phyloP scores from a whole-genome alignment of 2,888 invertebrate genomes.

The Mimumesa dahlbomi region DNA sequence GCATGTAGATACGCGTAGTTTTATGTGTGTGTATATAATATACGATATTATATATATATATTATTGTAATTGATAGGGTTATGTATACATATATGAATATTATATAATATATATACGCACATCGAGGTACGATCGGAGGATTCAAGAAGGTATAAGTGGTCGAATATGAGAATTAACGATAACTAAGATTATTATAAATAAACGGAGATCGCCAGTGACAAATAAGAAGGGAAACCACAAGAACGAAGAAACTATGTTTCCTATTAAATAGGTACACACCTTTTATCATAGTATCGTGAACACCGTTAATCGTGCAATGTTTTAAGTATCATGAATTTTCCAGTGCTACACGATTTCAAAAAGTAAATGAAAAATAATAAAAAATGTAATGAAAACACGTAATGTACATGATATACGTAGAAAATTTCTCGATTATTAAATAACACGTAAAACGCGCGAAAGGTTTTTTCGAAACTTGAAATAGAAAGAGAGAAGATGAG shows the following conservation, averaged over 20 bases:
- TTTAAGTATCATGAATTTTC: slow-evolving; percentile 38
- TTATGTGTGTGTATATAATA: slow-evolving; percentile 32
- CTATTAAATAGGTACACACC: slow-evolving; percentile 65
- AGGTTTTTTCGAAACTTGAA: slow-evolving; percentile 14
- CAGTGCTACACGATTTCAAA: slow-evolving; percentile 30
- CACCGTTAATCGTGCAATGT: slow-evolving; percentile 46
- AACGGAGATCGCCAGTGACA: slow-evolving; percentile 60
- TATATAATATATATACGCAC: neutral
- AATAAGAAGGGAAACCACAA: slow-evolving; percentile 52
- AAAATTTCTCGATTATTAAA: slow-evolving; percentile 5
- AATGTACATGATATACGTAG: slow-evolving; percentile 7
- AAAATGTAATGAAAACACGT: too few relatives aligned
- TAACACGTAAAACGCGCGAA: slow-evolving; percentile 9
- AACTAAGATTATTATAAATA: too few relatives aligned
- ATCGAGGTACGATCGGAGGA: slow-evolving; percentile 3
- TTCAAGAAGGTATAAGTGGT: slow-evolving; percentile 3
- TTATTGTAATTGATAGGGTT: neutral
- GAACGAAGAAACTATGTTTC: slow-evolving; percentile 60
- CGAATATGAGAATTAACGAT: neutral
- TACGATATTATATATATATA: slow-evolving; percentile 7
- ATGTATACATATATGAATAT: neutral
- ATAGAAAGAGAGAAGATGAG: too few relatives aligned
- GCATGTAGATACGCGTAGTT: slow-evolving; percentile 45
- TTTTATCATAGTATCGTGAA: slow-evolving; percentile 32
- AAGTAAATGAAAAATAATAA: too few relatives aligned